These are phyloP conservation scores for Oreotrochilus melanogaster DNA, from an alignment of 2,113 vertebrate species.

Conservation along the genomic window DNA sequence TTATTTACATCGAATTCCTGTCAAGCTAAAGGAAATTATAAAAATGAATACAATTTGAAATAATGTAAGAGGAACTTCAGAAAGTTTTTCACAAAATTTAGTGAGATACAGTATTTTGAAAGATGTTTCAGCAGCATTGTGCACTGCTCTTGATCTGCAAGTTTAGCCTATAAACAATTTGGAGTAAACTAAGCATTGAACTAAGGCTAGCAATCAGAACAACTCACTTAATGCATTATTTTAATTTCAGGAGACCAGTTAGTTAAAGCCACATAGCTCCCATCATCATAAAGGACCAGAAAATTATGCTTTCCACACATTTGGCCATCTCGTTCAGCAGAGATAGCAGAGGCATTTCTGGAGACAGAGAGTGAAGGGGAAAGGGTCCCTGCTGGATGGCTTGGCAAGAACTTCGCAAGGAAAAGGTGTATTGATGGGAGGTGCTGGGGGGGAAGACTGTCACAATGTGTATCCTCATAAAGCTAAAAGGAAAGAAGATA, in stretches of 20 bases:
- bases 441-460: background rate
- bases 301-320: background rate
- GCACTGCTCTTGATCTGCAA: background rate
- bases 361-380: background rate
- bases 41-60: conserved; percentile 4
- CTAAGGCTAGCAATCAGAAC: background rate
- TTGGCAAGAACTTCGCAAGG: background rate
- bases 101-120: background rate
- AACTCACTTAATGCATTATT: background rate
- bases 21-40: background rate
- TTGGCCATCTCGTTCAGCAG: background rate
- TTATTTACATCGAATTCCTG: conserved; percentile 2
- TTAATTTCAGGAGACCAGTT: background rate
- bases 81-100: background rate
- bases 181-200: background rate
- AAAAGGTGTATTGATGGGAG: background rate
- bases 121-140: background rate
- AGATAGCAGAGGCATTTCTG: background rate
- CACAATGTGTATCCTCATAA: background rate
- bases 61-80: background rate
- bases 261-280: background rate
- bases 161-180: background rate
- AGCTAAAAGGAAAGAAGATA: background rate
- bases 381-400: background rate
- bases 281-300: background rate